Percentiles rank a stretch among this genome's conserved stretches.
These are phyloP conservation scores for Idaea dimidiata DNA, from an alignment of 2,888 invertebrate species.

Conservation along the genomic window DNA sequence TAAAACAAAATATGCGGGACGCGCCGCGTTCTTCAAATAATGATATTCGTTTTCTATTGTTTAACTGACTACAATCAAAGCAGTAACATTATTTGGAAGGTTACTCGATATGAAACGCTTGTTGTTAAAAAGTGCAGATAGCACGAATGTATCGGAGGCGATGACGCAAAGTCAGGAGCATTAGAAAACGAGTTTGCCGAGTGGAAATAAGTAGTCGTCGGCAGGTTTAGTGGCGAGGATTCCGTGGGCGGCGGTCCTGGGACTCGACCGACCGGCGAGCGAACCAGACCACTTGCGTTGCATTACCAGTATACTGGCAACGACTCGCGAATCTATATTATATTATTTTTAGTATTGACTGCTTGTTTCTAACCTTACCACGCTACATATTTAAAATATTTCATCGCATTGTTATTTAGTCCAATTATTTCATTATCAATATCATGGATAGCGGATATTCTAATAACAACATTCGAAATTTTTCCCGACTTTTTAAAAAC, in stretches of 20 bases:
- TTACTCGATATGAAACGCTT: not conserved
- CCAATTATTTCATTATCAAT: not conserved
- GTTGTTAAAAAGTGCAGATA: not conserved
- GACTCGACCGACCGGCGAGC: conserved; percentile 6
- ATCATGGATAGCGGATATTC: too few species aligned
- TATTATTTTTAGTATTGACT: not conserved
- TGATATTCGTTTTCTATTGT: conserved; percentile 1
- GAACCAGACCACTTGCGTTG: conserved; percentile 21
- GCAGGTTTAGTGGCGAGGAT: conserved; percentile 63
- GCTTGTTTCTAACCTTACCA: not conserved
- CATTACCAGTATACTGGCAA: conserved; percentile 2
- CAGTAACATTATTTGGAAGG: not conserved
- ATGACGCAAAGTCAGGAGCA: conserved; percentile 43
- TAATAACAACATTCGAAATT: too few species aligned
- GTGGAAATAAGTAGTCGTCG: conserved; percentile 60
- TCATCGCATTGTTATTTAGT: not conserved
- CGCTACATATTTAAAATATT: not conserved
- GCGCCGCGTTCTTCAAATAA: not conserved
- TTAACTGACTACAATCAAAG: not conserved
- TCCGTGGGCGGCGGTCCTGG: conserved; percentile 41
- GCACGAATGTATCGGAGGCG: conserved; percentile 16
- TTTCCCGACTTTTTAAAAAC: too few species aligned
- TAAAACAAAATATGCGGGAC: not conserved
- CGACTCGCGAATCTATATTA: not conserved
- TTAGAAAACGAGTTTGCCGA: conserved; percentile 64